A percentile compares a stretch with the other conserved stretches of the same genome.
These are phyloP conservation scores for Pandemis cinnamomeana DNA, from an alignment of 2,888 invertebrate species.

Conservation along the genomic window DNA sequence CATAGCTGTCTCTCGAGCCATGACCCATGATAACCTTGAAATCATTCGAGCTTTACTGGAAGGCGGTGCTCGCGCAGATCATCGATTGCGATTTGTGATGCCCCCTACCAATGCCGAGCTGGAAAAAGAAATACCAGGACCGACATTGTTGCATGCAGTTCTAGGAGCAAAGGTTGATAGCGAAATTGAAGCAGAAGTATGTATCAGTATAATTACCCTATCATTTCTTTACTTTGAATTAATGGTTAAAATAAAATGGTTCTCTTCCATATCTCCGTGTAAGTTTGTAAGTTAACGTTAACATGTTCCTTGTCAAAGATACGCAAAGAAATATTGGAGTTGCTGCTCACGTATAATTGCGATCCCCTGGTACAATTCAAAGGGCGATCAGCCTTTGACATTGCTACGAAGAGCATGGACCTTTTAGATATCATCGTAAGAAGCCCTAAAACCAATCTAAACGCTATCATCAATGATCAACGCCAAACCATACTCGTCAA, in stretches of 20 bases:
- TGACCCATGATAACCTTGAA: slow-evolving; percentile 59
- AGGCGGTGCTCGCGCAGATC: slow-evolving; percentile 60
- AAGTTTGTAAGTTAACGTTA: background rate
- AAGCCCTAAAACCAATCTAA: slow-evolving; percentile 62
- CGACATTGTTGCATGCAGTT: slow-evolving; percentile 68
- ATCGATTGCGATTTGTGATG: slow-evolving; percentile 50
- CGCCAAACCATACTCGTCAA: slow-evolving; percentile 70
- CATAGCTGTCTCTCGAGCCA: slow-evolving; percentile 61
- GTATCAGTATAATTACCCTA: background rate
- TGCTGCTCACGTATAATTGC: slow-evolving; percentile 66
- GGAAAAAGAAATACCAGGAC: slow-evolving; percentile 53
- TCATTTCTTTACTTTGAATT: no score
- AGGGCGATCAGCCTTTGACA: slow-evolving; percentile 65
- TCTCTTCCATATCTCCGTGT: no score
- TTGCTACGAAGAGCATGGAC: slow-evolving; percentile 55
- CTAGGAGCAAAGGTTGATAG: slow-evolving; percentile 57
- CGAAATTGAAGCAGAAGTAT: slow-evolving; percentile 54
- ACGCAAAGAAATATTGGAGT: slow-evolving; percentile 55
- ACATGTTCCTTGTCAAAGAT: slow-evolving; percentile 52
- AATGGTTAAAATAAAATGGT: no score
- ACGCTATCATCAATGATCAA: slow-evolving; percentile 62
- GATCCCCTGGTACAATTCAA: slow-evolving; percentile 58
- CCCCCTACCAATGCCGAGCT: slow-evolving; percentile 27
- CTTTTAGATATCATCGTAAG: slow-evolving; percentile 65
- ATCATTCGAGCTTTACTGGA: slow-evolving; percentile 62